Percentiles rank a stretch among this genome's conserved stretches.
Evolutionary conservation across 2,797 vertebrate genomes (phyloP).

Genomic region (Tragopan temminckii): DNA sequence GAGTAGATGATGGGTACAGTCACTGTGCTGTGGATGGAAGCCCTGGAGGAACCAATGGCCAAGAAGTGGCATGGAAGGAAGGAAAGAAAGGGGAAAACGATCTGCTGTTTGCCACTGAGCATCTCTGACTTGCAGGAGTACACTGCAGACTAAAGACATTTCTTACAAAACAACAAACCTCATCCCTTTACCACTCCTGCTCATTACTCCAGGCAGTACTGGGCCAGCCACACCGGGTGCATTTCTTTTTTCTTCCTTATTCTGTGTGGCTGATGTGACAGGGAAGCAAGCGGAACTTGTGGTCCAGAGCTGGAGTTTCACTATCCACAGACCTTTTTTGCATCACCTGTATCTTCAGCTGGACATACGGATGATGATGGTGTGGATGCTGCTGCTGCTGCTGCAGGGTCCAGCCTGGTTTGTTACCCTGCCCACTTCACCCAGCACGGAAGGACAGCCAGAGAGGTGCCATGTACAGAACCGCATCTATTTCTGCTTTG

Average conservation of each 20-base stretch:
- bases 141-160: conserved; percentile 59
- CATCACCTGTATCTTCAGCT: conserved; percentile 49
- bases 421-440: conserved; percentile 3
- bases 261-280: neutral
- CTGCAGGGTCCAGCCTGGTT: neutral
- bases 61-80: conserved; percentile 23
- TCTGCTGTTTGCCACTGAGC: conserved; percentile 44
- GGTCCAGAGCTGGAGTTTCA: conserved; percentile 54
- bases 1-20: conserved; percentile 24
- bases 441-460: conserved; percentile 25
- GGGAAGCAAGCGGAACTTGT: conserved; percentile 28
- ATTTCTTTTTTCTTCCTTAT: conserved; percentile 49
- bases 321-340: conserved; percentile 53
- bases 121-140: conserved; percentile 52
- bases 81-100: neutral
- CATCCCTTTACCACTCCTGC: conserved; percentile 61
- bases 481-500: conserved; percentile 67
- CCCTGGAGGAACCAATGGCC: neutral
- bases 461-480: conserved; percentile 66
- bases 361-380: conserved; percentile 10
- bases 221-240: conserved; percentile 40
- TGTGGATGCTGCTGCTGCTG: conserved; percentile 69
- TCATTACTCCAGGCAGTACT: conserved; percentile 51
- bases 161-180: conserved; percentile 67
- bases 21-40: conserved; percentile 43